phyloP scores from a whole-genome alignment of 2,888 invertebrate species.

The Agriopis marginaria region DNA sequence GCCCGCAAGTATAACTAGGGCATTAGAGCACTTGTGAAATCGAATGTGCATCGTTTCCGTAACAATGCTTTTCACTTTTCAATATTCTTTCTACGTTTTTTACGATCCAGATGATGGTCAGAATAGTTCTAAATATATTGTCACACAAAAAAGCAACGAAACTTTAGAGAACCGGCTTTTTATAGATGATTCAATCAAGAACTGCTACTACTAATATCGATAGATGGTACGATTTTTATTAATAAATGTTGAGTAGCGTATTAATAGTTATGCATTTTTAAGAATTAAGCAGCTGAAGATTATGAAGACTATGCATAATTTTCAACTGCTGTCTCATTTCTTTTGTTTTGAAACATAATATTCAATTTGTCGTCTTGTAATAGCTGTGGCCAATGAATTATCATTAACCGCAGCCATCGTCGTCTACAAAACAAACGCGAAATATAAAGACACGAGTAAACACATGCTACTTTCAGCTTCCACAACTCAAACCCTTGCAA shows the following conservation, averaged over 20 bases:
- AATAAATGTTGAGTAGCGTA: not conserved
- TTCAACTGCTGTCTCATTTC: not conserved
- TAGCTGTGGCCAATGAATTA: slow-evolving; percentile 42
- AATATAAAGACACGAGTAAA: slow-evolving; percentile 37
- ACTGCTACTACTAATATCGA: not conserved
- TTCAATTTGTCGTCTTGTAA: slow-evolving; percentile 32
- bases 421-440: slow-evolving; percentile 38
- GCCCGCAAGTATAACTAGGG: slow-evolving; percentile 33
- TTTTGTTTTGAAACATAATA: slow-evolving; percentile 19
- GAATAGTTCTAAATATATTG: not conserved
- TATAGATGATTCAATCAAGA: not conserved
- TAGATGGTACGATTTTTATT: not conserved
- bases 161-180: not conserved
- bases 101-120: slow-evolving; percentile 16
- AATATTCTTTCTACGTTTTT: slow-evolving; percentile 22
- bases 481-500: slow-evolving; percentile 51
- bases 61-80: slow-evolving; percentile 39
- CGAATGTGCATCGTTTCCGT: slow-evolving; percentile 41
- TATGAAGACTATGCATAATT: not conserved
- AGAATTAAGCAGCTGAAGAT: not conserved
- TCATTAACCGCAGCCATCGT: slow-evolving; percentile 25
- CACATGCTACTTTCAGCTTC: slow-evolving; percentile 55
- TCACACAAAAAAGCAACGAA: not conserved
- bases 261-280: not conserved
- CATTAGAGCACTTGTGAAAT: slow-evolving; percentile 44